Conservation (phyloP, 2,113 vertebrate species). For the Suncus etruscus region DNA sequence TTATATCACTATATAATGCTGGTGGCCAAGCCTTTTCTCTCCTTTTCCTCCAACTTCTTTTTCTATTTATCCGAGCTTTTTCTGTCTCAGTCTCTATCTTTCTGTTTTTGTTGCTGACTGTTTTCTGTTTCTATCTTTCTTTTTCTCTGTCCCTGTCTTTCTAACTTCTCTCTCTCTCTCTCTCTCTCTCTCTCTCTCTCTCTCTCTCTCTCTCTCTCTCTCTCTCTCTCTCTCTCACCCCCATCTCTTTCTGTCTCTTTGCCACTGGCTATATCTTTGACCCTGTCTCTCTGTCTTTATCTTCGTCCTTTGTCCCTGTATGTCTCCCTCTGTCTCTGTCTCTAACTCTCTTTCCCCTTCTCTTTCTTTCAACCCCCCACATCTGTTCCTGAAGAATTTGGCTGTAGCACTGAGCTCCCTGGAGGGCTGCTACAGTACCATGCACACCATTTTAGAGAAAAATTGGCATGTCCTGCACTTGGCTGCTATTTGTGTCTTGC, state of each 20-base stretch:
- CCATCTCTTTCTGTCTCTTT: neutral
- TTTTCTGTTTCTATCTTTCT: neutral
- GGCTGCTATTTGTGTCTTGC: conserved; percentile 78
- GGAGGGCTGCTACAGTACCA: neutral
- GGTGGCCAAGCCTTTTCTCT: too few relatives aligned
- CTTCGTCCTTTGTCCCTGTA: too few relatives aligned
- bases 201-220: neutral
- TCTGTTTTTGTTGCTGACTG: neutral
- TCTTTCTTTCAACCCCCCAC: neutral
- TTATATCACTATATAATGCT: neutral
- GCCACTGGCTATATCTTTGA: neutral
- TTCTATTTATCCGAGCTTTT: too few relatives aligned
- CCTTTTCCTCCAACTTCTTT: neutral
- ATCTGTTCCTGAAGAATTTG: neutral
- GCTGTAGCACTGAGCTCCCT: too few relatives aligned
- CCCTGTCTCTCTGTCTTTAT: too few relatives aligned
- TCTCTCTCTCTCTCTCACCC: too few relatives aligned
- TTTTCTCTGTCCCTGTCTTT: too few relatives aligned
- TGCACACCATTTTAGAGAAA: neutral
- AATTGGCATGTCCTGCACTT: conserved; percentile 40
- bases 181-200: too few relatives aligned
- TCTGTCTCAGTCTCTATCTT: neutral
- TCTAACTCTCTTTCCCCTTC: neutral
- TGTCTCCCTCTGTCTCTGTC: too few relatives aligned
- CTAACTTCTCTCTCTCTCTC: too few relatives aligned